Conservation (phyloP, 2,113 vertebrate species). For the Pao palembangensis region DNA sequence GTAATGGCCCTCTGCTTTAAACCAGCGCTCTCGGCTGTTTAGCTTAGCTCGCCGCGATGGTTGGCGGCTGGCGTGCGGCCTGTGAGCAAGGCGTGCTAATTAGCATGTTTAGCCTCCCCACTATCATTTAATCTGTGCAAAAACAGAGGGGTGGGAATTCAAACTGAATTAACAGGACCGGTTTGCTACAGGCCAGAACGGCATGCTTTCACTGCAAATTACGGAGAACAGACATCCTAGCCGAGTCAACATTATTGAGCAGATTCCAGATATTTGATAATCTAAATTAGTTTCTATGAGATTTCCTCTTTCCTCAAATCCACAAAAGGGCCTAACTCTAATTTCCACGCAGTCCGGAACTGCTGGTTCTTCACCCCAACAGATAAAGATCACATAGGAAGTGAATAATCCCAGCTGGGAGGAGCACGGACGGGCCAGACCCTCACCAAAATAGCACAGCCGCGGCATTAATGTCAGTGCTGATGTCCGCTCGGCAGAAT, state of each 20-base stretch:
- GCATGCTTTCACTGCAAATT: no score
- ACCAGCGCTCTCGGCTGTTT: background rate
- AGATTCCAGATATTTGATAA: no score
- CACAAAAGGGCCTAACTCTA: constrained; percentile 22
- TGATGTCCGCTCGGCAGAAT: background rate
- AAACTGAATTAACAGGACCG: background rate
- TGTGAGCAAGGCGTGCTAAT: background rate
- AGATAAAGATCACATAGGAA: constrained; percentile 69
- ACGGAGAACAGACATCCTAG: background rate
- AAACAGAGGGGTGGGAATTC: background rate
- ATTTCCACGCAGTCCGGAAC: constrained; percentile 51
- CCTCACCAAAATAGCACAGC: constrained; percentile 46
- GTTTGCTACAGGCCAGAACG: no score
- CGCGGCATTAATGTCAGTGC: constrained; percentile 36
- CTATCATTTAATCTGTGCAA: background rate
- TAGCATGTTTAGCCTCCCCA: background rate
- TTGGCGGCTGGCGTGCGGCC: background rate
- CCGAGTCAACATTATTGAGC: background rate
- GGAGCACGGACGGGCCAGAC: constrained; percentile 3
- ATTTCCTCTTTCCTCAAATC: constrained; percentile 23
- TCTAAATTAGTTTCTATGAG: constrained; percentile 4
- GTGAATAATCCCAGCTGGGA: constrained; percentile 56
- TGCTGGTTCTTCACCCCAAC: constrained; percentile 51
- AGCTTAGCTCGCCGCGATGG: background rate
- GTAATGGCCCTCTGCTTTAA: background rate